A percentile compares a stretch with the other conserved stretches of the same genome.
These are phyloP conservation scores for Xenopus borealis DNA, from an alignment of 2,113 vertebrate species.

Conservation along the genomic window DNA sequence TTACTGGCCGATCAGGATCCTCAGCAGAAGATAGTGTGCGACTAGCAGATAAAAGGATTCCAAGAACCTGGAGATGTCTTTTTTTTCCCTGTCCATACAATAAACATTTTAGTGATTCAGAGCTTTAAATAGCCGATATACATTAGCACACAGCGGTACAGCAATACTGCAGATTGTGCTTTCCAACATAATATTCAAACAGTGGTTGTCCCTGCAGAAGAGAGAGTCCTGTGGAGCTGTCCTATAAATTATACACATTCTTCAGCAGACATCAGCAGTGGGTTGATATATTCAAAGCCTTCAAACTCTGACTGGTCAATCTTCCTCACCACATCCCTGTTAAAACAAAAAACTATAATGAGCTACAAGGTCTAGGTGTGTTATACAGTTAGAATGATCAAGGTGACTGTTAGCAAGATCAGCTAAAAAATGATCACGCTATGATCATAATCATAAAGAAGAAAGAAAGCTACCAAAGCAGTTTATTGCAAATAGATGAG, in stretches of 20 bases:
- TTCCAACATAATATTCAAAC: conserved; percentile 6
- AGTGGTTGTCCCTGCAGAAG: not conserved
- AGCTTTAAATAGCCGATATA: conserved; percentile 6
- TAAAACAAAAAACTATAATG: conserved; percentile 17
- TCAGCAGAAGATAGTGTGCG: not conserved
- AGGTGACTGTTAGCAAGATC: not conserved
- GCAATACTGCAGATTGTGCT: not conserved
- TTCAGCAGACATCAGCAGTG: conserved; percentile 96
- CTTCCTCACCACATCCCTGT: conserved; percentile 93
- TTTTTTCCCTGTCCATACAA: conserved; percentile 1
- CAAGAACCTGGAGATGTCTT: not conserved
- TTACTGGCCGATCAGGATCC: not conserved
- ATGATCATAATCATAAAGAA: no score
- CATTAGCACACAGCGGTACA: not conserved
- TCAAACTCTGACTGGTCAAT: conserved; percentile 99
- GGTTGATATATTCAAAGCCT: conserved; percentile 99
- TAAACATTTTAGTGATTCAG: conserved; percentile 12
- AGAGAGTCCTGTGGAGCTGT: not conserved
- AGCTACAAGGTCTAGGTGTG: conserved; percentile 12
- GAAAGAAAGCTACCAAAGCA: no score
- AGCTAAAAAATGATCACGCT: no score
- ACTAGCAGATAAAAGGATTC: not conserved
- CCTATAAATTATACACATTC: conserved; percentile 85
- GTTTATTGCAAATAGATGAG: no score
- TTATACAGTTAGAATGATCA: conserved; percentile 8